These are phyloP conservation scores for Cepaea hortensis DNA, from an alignment of 2,888 invertebrate genomes.

Conservation along the genomic window DNA sequence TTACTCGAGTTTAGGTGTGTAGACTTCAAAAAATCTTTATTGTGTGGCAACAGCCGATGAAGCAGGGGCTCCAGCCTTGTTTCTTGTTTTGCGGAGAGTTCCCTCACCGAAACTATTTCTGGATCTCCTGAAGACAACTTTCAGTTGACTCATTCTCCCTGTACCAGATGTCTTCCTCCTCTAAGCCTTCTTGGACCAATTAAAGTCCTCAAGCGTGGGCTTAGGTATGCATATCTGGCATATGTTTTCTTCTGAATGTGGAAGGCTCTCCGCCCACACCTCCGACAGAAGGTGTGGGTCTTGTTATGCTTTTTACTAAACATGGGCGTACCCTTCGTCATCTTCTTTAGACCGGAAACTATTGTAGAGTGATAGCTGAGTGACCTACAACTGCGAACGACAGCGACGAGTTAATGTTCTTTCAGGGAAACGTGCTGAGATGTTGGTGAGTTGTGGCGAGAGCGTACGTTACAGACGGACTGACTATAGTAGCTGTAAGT, in stretches of 20 bases:
- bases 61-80: slow-evolving; percentile 62
- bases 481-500: no score
- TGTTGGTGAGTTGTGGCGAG: no score
- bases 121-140: slow-evolving; percentile 91
- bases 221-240: slow-evolving; percentile 98
- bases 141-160: slow-evolving; percentile 96
- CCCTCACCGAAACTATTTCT: slow-evolving; percentile 78
- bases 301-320: slow-evolving; percentile 99
- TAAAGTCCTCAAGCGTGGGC: slow-evolving; percentile 94
- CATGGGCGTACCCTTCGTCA: slow-evolving; percentile 99
- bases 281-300: slow-evolving; percentile 98
- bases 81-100: slow-evolving; percentile 71
- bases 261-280: slow-evolving; percentile 98
- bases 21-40: slow-evolving; percentile 32
- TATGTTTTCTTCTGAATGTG: slow-evolving; percentile 99
- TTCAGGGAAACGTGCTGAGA: no score
- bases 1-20: no score
- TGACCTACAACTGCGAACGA: no score
- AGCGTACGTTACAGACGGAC: no score
- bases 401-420: no score
- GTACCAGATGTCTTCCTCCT: slow-evolving; percentile 99
- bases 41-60: slow-evolving; percentile 65
- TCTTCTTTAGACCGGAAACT: no score
- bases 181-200: slow-evolving; percentile 99
- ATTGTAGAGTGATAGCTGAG: no score